Percentiles rank a stretch among this genome's conserved stretches.
Conservation (phyloP, 2,797 vertebrate genomes). For the Xenentodon cancila region DNA sequence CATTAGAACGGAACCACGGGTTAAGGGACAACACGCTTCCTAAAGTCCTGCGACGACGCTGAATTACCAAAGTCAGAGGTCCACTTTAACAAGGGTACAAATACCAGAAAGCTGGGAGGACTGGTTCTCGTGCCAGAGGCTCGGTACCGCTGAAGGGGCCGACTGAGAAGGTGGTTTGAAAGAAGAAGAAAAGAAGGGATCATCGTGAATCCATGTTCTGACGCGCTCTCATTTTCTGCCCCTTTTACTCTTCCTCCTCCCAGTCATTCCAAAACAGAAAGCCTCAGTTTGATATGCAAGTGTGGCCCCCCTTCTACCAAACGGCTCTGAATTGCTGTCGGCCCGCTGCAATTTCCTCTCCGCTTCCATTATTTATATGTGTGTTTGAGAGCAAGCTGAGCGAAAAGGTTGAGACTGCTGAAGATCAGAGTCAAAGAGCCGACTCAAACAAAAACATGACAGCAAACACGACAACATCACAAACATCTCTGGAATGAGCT, state of each 20-base stretch:
- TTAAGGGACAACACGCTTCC: constrained; percentile 48
- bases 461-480: constrained; percentile 12
- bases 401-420: constrained; percentile 54
- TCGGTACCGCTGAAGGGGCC: no score
- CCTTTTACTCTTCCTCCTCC: constrained; percentile 34
- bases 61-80: constrained; percentile 48
- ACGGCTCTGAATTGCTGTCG: constrained; percentile 65
- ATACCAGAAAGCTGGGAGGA: constrained; percentile 23
- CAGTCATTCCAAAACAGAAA: constrained; percentile 47
- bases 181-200: constrained; percentile 2
- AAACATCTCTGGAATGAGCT: no score
- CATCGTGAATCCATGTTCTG: constrained; percentile 45
- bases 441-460: constrained; percentile 38
- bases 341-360: constrained; percentile 60
- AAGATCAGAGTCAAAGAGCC: constrained; percentile 60
- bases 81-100: constrained; percentile 58
- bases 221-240: constrained; percentile 37
- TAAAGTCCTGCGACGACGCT: constrained; percentile 26
- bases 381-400: constrained; percentile 37
- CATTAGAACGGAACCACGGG: constrained; percentile 42
- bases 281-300: constrained; percentile 67
- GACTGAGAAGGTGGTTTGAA: not conserved
- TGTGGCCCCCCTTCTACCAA: constrained; percentile 32
- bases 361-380: constrained; percentile 70
- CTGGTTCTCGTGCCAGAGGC: not conserved